Percentiles rank a stretch among this genome's conserved stretches.
Evolutionary conservation across 2,888 invertebrate species (phyloP).

Genomic region (Hirtodrosophila cameraria): DNA sequence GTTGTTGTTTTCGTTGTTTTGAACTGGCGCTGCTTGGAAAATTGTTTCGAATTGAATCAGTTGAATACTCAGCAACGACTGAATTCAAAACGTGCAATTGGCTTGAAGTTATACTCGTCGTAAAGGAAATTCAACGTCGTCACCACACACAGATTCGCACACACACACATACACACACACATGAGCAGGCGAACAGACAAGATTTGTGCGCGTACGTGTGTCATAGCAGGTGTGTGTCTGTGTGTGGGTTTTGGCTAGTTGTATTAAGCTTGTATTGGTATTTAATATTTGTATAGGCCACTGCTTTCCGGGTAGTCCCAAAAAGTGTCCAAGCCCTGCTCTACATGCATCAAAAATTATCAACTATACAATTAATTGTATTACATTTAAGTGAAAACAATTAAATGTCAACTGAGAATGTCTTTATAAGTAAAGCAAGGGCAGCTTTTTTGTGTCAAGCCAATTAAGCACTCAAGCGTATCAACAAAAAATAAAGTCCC

Average conservation of each 20-base stretch:
- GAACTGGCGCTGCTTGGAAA: constrained; percentile 2
- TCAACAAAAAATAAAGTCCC: constrained; percentile 36
- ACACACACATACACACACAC: not conserved
- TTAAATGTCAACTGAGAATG: constrained; percentile 42
- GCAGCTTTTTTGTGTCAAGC: constrained; percentile 34
- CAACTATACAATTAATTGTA: constrained; percentile 13
- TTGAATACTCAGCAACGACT: constrained; percentile 81
- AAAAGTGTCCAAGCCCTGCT: constrained; percentile 20
- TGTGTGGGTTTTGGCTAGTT: constrained; percentile 6
- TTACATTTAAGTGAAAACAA: constrained; percentile 37
- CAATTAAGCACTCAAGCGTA: constrained; percentile 15
- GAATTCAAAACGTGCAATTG: constrained; percentile 74
- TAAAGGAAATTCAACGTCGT: constrained; percentile 65
- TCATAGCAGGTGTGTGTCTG: constrained; percentile 26
- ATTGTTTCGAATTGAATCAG: constrained; percentile 65
- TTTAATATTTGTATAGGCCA: not conserved
- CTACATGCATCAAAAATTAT: constrained; percentile 1
- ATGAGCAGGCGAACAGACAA: constrained; percentile 20
- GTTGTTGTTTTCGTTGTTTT: constrained; percentile 22
- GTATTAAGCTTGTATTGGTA: constrained; percentile 1
- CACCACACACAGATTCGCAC: constrained; percentile 30
- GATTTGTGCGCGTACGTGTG: constrained; percentile 36
- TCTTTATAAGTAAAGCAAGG: constrained; percentile 41
- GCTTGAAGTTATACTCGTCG: constrained; percentile 80
- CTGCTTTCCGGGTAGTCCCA: constrained; percentile 55